Base-by-base conservation (phyloP, 2,797 vertebrate genomes). In the Scleropages formosus region DNA sequence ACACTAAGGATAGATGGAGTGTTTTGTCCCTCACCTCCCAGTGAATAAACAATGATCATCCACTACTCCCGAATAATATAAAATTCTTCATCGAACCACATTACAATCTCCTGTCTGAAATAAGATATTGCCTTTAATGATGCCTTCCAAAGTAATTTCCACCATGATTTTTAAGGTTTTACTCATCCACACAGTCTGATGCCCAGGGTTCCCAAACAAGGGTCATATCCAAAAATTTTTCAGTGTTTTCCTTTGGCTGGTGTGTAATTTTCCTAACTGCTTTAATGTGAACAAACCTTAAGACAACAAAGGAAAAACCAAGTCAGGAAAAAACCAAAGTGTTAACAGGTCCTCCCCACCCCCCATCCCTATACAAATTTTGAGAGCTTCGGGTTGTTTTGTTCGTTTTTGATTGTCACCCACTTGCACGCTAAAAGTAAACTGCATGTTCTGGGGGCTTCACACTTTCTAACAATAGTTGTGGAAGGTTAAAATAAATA, bases 371-470 rank as follows among this genome's bases (percentile, higher is more conserved):
- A 49, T 1, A 59, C 22, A 18, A 53, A 11, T 15, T 69, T 47
- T 24, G 20, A 61, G 65, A 61, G 74, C 66, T 69, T 46, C 22
- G 68, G 65, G 20, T 22, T 68, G 74, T 56, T 68, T 69, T 20
- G 47, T 22, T 15, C 63, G 64, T 27, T 60, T 65, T 75, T 22
- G 74, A 75, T 75, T 75, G 74, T 75, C 74, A 68, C 53, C 74
- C 74, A 51, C 46, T 59, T 61, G 24, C 49, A 22, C 61, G 74
- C 13, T 66, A 71, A 47, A 71, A 27, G 51, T 58, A 39, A 51
- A 46, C 10, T n/a, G 24, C 49, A 16, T 7, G 26, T 31, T 47
- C 47, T 39, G 31, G 51, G 51, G 68, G 20, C 24, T 22, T 15
- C 44, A 51, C 44, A 20, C n/a, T 46, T 46, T 15, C 20, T 20